phyloP scores from a whole-genome alignment of 2,113 vertebrate genomes.

The Prionailurus viverrinus region DNA sequence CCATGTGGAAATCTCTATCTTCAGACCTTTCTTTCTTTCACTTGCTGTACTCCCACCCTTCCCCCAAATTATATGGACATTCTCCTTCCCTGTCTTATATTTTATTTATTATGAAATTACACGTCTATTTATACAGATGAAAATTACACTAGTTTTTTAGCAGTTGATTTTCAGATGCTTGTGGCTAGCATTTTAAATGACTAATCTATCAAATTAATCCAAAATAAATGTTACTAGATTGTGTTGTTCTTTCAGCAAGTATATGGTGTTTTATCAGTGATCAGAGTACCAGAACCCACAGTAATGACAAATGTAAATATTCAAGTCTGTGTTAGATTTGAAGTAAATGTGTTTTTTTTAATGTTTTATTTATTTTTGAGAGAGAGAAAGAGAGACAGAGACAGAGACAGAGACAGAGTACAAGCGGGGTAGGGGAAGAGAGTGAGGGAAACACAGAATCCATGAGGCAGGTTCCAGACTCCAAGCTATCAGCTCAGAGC shows the following conservation, averaged over 20 bases:
- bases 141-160: background rate
- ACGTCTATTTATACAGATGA: background rate
- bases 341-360: background rate
- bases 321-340: background rate
- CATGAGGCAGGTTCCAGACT: too few relatives aligned
- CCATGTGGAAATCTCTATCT: background rate
- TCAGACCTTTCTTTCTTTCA: background rate
- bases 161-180: background rate
- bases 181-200: constrained; percentile 12
- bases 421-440: too few relatives aligned
- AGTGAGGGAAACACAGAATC: too few relatives aligned
- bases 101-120: constrained; percentile 34
- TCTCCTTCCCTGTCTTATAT: background rate
- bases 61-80: background rate
- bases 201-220: constrained; percentile 43
- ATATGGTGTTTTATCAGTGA: constrained; percentile 32
- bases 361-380: too few relatives aligned
- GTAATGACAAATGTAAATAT: background rate
- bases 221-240: constrained; percentile 12
- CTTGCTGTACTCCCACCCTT: background rate
- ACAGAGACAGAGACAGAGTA: too few relatives aligned
- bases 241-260: background rate
- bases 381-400: too few relatives aligned
- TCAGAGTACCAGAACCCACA: background rate
- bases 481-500: too few relatives aligned